Evolutionary conservation across 2,888 invertebrate species (phyloP).

Genomic region (Coenonympha arcania): DNA sequence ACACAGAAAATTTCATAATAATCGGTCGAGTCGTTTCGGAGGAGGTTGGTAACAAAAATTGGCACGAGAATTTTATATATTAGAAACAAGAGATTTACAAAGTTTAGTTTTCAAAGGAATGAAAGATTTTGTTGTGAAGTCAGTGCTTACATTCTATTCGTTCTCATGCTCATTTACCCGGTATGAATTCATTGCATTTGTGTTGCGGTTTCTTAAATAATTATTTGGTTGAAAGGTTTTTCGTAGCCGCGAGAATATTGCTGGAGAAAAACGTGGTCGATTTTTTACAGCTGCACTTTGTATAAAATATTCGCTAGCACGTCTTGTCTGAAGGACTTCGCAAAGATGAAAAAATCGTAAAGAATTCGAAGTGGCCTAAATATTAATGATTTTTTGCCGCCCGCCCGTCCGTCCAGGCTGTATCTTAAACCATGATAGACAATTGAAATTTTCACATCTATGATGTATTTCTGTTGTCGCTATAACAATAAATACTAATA

Average conservation of each 20-base stretch:
- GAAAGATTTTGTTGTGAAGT: too few species aligned
- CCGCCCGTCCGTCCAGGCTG: too few species aligned
- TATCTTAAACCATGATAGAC: too few species aligned
- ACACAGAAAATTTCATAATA: too few species aligned
- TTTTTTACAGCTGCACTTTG: slow-evolving; percentile 19
- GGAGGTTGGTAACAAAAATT: too few species aligned
- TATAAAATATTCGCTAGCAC: slow-evolving; percentile 25
- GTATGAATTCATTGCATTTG: slow-evolving; percentile 6
- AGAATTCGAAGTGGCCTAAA: slow-evolving; percentile 5
- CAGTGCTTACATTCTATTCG: not conserved
- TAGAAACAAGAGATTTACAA: too few species aligned
- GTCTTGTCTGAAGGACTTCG: slow-evolving; percentile 22
- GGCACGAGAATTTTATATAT: too few species aligned
- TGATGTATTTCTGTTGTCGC: too few species aligned
- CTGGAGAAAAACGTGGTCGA: slow-evolving; percentile 13
- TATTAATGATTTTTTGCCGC: slow-evolving; percentile 1
- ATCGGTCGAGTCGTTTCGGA: too few species aligned
- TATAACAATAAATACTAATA: too few species aligned
- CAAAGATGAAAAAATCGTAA: slow-evolving; percentile 6
- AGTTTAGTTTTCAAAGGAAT: too few species aligned
- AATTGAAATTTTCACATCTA: too few species aligned
- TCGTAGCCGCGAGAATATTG: slow-evolving; percentile 19
- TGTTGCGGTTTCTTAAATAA: slow-evolving; percentile 21
- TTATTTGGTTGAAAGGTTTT: slow-evolving; percentile 22
- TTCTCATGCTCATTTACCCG: not conserved